Base-by-base conservation (phyloP, 2,888 invertebrate genomes). In the Augochlorella aurata region DNA sequence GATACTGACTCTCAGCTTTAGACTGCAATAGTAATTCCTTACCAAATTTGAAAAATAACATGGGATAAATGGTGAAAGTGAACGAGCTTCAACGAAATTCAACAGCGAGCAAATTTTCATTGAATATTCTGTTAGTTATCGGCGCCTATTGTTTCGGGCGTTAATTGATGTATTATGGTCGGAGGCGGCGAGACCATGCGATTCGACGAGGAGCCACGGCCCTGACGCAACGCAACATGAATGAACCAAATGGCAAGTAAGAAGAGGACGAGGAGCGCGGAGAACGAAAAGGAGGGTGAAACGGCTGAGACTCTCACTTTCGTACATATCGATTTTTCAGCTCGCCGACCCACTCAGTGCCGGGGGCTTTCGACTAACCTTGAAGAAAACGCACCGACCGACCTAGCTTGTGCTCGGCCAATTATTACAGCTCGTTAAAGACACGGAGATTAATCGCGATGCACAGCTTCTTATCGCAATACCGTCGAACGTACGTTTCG, bases 311-410 rank as follows among this genome's bases (percentile, higher is more conserved):
- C 91, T 91, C 88, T 90, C 89, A 88, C 91, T 91, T 91, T 91
- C 91, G 86, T 90, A 90, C 81, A 86, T 92, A 93, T 92, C 92
- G 93, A 93, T 93, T 93, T 93, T 92, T 92, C 90, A 88, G 87
- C 85, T 79, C 88, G 83, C 86, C 92, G 90, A 90, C 89, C 90
- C 86, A 90, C 88, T 89, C 90, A 87, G 82, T 83, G 84, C 74
- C 84, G 50, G 73, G 69, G 83, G 88, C 87, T 88, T 88, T 87
- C 85, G 83, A 86, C 85, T 87, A 88, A 88, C 88, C 88, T 88
- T 88, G 86, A 88, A 87, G 88, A 89, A 90, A 90, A 89, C 90
- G 86, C 83, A 85, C 38, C 86, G 83, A 88, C 84, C 89, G 87
- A 83, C 85, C 84, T 77, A 83, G 77, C 83, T 83, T 18, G 72